phyloP scores from a whole-genome alignment of 92 coral and sea anemone species.

The Montipora capitata region DNA sequence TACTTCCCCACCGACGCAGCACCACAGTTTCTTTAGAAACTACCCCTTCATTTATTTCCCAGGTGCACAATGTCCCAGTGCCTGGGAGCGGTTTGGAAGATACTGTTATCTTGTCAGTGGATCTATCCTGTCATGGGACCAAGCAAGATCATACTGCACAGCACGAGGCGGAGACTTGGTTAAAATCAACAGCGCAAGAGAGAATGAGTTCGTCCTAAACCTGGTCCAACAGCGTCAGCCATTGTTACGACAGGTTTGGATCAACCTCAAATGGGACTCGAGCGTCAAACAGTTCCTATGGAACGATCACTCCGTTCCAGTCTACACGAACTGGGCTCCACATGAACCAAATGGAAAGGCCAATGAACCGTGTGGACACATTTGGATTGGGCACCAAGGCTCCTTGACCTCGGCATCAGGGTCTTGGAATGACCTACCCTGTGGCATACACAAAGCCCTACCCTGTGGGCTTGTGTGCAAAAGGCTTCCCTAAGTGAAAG shows the following conservation, averaged over 20 bases:
- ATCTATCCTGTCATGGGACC: neutral
- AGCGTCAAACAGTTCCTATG: neutral
- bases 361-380: neutral
- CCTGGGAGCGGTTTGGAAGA: neutral
- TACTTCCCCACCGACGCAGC: no score
- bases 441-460: neutral
- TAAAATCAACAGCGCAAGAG: constrained; percentile 5
- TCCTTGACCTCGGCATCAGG: neutral
- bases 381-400: neutral
- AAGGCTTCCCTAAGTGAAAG: neutral
- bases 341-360: constrained; percentile 7
- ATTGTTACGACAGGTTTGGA: neutral
- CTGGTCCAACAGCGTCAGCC: neutral
- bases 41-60: no score
- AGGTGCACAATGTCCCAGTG: neutral
- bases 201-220: constrained; percentile 1
- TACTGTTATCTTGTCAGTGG: neutral
- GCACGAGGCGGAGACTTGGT: neutral
- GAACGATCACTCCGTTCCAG: neutral
- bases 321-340: constrained; percentile 15
- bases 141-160: neutral
- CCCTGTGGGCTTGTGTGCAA: constrained; percentile 14
- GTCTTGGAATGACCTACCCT: neutral
- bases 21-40: no score
- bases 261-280: neutral